Conservation (phyloP, 2,888 invertebrate species). For the Eumerus sabulonum region DNA sequence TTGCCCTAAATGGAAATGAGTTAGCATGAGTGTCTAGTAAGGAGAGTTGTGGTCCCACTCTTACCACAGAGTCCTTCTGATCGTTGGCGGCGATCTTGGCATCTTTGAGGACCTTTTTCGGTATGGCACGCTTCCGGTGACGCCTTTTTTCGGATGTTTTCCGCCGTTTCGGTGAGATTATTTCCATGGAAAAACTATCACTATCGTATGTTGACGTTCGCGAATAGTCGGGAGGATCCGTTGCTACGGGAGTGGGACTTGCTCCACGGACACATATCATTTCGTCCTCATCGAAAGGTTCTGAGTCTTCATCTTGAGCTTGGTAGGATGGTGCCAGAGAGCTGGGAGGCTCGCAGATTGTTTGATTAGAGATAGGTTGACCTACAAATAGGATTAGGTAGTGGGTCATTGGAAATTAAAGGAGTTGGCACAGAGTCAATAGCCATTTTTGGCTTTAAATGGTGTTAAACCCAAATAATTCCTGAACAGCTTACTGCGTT, state of each 20-base stretch:
- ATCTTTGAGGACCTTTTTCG: constrained; percentile 15
- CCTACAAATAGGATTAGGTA: background rate
- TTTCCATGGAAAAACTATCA: constrained; percentile 5
- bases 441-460: no score
- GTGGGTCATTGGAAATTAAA: background rate
- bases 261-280: constrained; percentile 62
- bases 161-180: constrained; percentile 25
- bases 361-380: background rate
- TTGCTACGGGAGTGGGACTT: constrained; percentile 25
- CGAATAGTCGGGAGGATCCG: constrained; percentile 7
- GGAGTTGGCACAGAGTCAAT: background rate
- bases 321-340: background rate
- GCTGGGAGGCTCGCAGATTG: background rate
- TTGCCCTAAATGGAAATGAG: background rate
- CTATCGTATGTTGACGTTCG: constrained; percentile 25
- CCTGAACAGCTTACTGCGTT: no score
- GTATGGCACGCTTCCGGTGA: constrained; percentile 11
- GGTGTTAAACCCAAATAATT: no score
- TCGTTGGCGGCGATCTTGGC: constrained; percentile 17
- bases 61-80: constrained; percentile 27
- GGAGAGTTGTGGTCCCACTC: no score
- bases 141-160: constrained; percentile 23
- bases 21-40: background rate
- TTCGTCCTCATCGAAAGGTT: constrained; percentile 43
- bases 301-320: constrained; percentile 1